Base-by-base conservation (phyloP, 2,888 invertebrate genomes). In the Chloromyia formosa region DNA sequence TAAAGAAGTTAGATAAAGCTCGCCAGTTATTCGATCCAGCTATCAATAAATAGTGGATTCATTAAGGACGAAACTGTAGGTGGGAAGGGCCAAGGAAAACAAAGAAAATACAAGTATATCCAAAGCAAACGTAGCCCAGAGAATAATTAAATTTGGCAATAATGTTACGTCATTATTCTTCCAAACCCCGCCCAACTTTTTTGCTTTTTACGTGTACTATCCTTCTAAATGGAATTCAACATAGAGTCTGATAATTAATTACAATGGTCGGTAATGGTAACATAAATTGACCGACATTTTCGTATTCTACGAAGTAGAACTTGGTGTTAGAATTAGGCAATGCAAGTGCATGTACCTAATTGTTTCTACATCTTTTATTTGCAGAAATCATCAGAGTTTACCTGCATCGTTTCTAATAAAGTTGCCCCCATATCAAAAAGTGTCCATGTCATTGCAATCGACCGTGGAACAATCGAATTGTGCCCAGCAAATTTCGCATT, bases 381-480 rank as follows among this genome's bases (percentile, higher is more conserved):
- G 49, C 83, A 93, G 92, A 93, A 92, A 89, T 92, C 93, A 0
- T 90, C 91, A 0, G 90, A 90, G 79, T 94, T 92, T 81, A 90
- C 92, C 0, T 94, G 94, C 81, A 89, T 92, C 80, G 93, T 93
- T 0, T 76, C 90, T 83, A 81, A 88, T 85, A 80, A 88, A 81
- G 84, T 85, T 10, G 83, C 78, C 82, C 87, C 88, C 78, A 89
- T 83, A 79, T 91, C 89, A 71, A 88, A 87, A 79, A 86, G 90
- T 82, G 86, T 92, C 81, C 89, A 92, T 81, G 91, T 93, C 78
- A 86, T 89, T 82, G 87, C 93, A 78, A 87, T 91, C 18, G 89
- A 90, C 81, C 86, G 87, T 27, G 87, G 87, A 69, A 82, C 90
- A 80, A 88, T 87, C 76, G 89, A 86, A 81, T 88, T 87, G 76